A percentile compares a stretch with the other conserved stretches of the same genome.
phyloP scores from a whole-genome alignment of 2,888 invertebrate genomes.

The Diplolepis rosae region DNA sequence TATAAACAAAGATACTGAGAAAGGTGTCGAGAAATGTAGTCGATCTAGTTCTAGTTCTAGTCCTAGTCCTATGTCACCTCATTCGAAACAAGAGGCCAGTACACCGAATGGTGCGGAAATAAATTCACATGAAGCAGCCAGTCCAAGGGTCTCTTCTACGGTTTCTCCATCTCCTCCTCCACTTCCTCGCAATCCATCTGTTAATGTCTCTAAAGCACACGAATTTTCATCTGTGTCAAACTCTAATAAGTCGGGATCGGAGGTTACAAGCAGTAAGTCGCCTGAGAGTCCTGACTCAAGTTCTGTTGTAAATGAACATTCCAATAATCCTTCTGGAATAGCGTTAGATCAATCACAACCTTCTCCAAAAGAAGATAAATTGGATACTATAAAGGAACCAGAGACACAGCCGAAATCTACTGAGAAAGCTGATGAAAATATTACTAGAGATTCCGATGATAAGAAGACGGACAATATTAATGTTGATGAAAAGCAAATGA shows the following conservation, averaged over 20 bases:
- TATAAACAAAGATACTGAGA: neutral
- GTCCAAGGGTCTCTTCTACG: conserved; percentile 64
- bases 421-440: neutral
- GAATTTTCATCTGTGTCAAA: conserved; percentile 36
- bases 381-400: neutral
- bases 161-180: conserved; percentile 65
- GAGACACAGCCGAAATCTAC: neutral
- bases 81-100: conserved; percentile 23
- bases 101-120: conserved; percentile 28
- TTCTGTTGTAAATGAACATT: conserved; percentile 56
- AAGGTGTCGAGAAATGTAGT: neutral
- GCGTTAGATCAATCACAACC: conserved; percentile 22
- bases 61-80: neutral
- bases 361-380: neutral
- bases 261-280: conserved; percentile 58
- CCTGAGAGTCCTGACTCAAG: conserved; percentile 67
- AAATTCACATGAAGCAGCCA: conserved; percentile 56
- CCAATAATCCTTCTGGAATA: conserved; percentile 26
- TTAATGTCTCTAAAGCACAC: conserved; percentile 36
- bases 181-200: conserved; percentile 4
- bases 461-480: conserved; percentile 26
- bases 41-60: conserved; percentile 17
- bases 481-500: conserved; percentile 47
- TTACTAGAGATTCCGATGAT: neutral
- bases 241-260: conserved; percentile 40